phyloP scores from a whole-genome alignment of 2,797 vertebrate genomes.

The Tarsius wallacei region DNA sequence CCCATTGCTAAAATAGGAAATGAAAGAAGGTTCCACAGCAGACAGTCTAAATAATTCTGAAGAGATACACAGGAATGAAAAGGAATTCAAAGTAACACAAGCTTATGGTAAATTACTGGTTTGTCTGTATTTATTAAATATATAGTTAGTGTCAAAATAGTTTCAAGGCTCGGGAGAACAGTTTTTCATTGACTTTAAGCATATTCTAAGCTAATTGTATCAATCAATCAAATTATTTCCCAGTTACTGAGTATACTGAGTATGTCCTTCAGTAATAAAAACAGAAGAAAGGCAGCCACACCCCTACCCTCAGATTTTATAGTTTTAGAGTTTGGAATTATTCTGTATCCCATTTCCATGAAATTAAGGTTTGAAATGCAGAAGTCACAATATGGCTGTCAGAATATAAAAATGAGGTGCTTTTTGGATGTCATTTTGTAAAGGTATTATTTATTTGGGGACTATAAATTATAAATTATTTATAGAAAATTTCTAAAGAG shows the following conservation, averaged over 20 bases:
- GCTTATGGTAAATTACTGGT: background rate
- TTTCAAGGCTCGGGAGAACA: slow-evolving; percentile 29
- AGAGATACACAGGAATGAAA: slow-evolving; percentile 71
- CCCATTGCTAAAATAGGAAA: slow-evolving; percentile 68
- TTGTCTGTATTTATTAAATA: slow-evolving; percentile 17
- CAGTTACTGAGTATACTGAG: background rate
- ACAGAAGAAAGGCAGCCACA: background rate
- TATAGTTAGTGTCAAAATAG: background rate
- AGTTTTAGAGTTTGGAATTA: background rate
- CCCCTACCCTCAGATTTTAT: background rate
- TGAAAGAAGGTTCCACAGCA: slow-evolving; percentile 39
- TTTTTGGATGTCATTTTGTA: slow-evolving; percentile 25
- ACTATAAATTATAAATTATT: background rate
- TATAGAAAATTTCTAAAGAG: slow-evolving; percentile 8
- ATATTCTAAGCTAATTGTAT: background rate
- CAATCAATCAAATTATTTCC: background rate
- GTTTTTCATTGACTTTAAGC: slow-evolving; percentile 8
- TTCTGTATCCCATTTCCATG: background rate
- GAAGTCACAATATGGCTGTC: background rate
- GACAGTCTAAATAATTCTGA: slow-evolving; percentile 69
- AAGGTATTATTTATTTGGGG: background rate
- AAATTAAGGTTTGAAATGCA: slow-evolving; percentile 26
- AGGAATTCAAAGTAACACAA: slow-evolving; percentile 74
- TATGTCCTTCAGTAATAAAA: background rate
- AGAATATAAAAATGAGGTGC: background rate